Evolutionary conservation across 2,797 vertebrate species (phyloP).

Genomic region (Vespertilio murinus): DNA sequence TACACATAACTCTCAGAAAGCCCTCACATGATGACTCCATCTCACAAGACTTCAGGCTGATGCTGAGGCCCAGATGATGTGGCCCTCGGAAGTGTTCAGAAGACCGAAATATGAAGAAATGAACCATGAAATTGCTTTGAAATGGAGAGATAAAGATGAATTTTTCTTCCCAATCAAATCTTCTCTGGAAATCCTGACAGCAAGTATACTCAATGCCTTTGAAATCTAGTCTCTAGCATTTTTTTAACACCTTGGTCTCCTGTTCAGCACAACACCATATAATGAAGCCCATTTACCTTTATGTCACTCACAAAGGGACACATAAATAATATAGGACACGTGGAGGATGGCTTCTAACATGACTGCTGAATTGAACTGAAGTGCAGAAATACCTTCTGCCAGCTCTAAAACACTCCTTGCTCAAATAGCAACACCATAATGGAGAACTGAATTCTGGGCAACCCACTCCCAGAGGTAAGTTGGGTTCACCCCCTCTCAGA

Average conservation of each 20-base stretch:
- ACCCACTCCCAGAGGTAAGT: not conserved
- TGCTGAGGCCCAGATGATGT: slow-evolving; percentile 49
- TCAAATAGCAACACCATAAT: not conserved
- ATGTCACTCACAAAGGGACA: slow-evolving; percentile 53
- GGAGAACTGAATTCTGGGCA: not conserved
- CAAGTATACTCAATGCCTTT: slow-evolving; percentile 65
- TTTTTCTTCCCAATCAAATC: slow-evolving; percentile 82
- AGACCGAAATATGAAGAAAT: slow-evolving; percentile 74
- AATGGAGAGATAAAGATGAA: slow-evolving; percentile 81
- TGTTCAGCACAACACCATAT: slow-evolving; percentile 48
- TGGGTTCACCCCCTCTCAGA: not conserved
- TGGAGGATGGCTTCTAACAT: not conserved
- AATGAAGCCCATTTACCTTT: not conserved
- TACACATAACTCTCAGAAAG: slow-evolving; percentile 14
- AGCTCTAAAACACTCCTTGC: not conserved
- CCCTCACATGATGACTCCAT: not conserved
- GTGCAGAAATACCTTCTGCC: not conserved
- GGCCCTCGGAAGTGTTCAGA: slow-evolving; percentile 64
- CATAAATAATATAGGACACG: not conserved
- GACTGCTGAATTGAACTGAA: slow-evolving; percentile 3
- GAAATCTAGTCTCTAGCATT: slow-evolving; percentile 72
- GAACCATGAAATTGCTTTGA: slow-evolving; percentile 86
- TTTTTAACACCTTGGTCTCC: slow-evolving; percentile 67
- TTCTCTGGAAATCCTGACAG: slow-evolving; percentile 73
- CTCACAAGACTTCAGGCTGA: slow-evolving; percentile 47